Evolutionary conservation across 2,797 vertebrate species (phyloP).

Genomic region (Channa striata): DNA sequence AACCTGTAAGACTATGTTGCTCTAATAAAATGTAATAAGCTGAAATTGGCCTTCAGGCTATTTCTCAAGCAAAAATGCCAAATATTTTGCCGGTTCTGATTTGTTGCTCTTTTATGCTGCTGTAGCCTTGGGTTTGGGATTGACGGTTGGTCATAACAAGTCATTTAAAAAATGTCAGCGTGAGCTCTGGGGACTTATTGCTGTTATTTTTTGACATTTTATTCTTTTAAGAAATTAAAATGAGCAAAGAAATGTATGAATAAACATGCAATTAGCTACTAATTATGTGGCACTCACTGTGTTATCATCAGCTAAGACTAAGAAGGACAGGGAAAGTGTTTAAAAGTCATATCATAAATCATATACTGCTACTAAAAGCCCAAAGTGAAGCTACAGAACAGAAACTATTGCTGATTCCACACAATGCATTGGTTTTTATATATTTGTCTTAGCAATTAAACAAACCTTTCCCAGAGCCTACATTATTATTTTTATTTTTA

Average conservation of each 20-base stretch:
- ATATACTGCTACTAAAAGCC: background rate
- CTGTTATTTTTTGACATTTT: constrained; percentile 7
- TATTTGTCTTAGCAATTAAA: background rate
- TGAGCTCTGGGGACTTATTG: background rate
- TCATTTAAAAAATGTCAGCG: constrained; percentile 5
- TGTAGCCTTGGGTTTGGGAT: background rate
- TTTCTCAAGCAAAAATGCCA: constrained; percentile 6
- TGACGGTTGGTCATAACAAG: constrained; percentile 1
- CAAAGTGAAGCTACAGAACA: background rate
- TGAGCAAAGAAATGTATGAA: background rate
- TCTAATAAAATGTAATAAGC: background rate
- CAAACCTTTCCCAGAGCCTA: background rate
- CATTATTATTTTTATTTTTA: background rate
- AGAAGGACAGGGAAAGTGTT: background rate
- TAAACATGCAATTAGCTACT: background rate
- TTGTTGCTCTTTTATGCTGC: constrained; percentile 2
- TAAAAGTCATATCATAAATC: background rate
- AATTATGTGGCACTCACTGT: background rate
- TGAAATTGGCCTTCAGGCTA: background rate
- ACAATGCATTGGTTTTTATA: background rate
- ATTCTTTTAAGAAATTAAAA: constrained; percentile 1
- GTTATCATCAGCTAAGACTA: background rate
- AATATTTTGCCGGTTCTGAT: constrained; percentile 1
- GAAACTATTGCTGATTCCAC: background rate
- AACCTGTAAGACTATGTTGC: background rate